phyloP scores from a whole-genome alignment of 2,888 invertebrate species.

The Slavum lentiscoides region DNA sequence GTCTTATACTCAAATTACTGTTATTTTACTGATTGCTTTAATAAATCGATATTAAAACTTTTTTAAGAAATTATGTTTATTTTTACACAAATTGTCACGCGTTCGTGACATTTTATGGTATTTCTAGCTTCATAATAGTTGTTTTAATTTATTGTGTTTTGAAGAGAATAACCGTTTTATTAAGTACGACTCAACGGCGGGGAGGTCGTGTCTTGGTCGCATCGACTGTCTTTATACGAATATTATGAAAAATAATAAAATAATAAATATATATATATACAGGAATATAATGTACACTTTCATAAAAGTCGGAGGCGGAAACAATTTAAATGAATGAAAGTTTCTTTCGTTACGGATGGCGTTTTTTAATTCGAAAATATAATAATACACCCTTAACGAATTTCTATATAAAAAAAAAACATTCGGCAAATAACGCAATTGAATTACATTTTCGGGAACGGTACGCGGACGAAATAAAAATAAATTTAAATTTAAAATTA shows the following conservation, averaged over 20 bases:
- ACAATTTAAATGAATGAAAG: background rate
- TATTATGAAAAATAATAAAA: background rate
- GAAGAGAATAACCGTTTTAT: background rate
- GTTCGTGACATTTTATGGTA: background rate
- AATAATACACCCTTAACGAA: conserved; percentile 2
- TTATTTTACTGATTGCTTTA: too few relatives aligned
- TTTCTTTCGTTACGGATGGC: background rate
- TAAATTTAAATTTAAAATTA: too few relatives aligned
- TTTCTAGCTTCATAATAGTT: conserved; percentile 6
- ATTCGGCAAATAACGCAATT: conserved; percentile 6
- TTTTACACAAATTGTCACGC: too few relatives aligned
- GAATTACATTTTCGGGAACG: too few relatives aligned
- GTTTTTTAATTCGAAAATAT: background rate
- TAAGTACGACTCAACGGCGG: background rate
- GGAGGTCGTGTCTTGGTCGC: background rate
- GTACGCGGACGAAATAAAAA: too few relatives aligned
- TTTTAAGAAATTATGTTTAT: too few relatives aligned
- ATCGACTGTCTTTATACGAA: background rate
- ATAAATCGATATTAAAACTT: too few relatives aligned
- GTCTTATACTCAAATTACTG: too few relatives aligned
- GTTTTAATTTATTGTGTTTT: conserved; percentile 14
- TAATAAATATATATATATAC: too few relatives aligned
- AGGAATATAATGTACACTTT: background rate
- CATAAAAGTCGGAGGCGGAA: background rate
- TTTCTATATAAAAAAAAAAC: background rate